phyloP scores from a whole-genome alignment of 1,140 invertebrate genomes.

The Drosophila biarmipes region DNA sequence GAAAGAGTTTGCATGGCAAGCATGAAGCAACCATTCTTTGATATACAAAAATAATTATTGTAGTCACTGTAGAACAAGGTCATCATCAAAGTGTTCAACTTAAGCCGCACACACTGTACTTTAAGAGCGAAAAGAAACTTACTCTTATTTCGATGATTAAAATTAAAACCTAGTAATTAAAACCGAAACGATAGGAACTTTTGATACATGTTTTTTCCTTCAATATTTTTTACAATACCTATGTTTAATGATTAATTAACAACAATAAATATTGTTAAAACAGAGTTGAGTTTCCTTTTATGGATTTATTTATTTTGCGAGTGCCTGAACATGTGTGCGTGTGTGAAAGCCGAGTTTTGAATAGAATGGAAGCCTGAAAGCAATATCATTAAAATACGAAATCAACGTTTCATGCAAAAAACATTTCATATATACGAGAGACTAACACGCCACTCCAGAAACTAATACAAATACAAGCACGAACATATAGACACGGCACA shows the following conservation, averaged over 20 bases:
- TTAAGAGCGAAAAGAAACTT: slow-evolving; percentile 40
- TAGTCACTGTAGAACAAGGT: slow-evolving; percentile 45
- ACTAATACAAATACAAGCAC: slow-evolving; percentile 22
- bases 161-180: slow-evolving; percentile 21
- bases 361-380: slow-evolving; percentile 20
- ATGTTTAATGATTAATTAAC: slow-evolving; percentile 42
- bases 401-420: slow-evolving; percentile 23
- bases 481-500: slow-evolving; percentile 1
- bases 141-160: slow-evolving; percentile 14
- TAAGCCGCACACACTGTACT: slow-evolving; percentile 47
- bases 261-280: slow-evolving; percentile 38
- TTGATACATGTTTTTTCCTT: slow-evolving; percentile 30
- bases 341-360: slow-evolving; percentile 9
- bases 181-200: slow-evolving; percentile 14
- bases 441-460: slow-evolving; percentile 24
- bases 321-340: slow-evolving; percentile 5
- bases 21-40: slow-evolving; percentile 20
- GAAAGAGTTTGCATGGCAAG: slow-evolving; percentile 36
- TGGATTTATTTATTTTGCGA: slow-evolving; percentile 16
- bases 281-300: slow-evolving; percentile 2
- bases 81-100: slow-evolving; percentile 41
- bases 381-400: slow-evolving; percentile 44
- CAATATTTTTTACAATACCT: slow-evolving; percentile 20
- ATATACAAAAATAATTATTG: slow-evolving; percentile 22
- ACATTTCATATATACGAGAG: slow-evolving; percentile 39